A percentile compares a stretch with the other conserved stretches of the same genome.
Evolutionary conservation across 2,113 vertebrate genomes (phyloP).

Genomic region (Lepidothrix coronata): DNA sequence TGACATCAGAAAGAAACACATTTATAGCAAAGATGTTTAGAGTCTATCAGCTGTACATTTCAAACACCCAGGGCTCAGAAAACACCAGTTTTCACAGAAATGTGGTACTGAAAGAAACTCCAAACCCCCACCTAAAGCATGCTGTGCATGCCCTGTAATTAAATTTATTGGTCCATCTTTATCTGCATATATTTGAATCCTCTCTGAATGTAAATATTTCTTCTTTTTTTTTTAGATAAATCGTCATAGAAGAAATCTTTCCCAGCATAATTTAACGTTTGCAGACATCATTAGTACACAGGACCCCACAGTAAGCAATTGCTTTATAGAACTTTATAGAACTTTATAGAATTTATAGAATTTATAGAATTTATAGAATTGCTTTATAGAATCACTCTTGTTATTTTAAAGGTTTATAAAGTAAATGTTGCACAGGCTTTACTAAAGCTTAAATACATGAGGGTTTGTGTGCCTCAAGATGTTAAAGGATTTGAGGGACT

Average conservation of each 20-base stretch:
- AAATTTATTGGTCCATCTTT: neutral
- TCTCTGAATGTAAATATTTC: neutral
- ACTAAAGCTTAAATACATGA: neutral
- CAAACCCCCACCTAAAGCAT: neutral
- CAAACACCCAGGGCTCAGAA: neutral
- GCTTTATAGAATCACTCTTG: neutral
- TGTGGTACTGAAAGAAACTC: neutral
- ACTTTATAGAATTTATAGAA: too few species aligned
- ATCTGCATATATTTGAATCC: neutral
- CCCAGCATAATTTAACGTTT: constrained; percentile 80
- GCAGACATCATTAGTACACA: constrained; percentile 57
- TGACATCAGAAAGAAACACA: neutral
- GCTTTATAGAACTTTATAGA: neutral
- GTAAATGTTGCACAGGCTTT: neutral
- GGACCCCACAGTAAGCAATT: constrained; percentile 73
- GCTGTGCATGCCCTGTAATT: neutral
- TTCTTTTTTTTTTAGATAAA: constrained; percentile 70
- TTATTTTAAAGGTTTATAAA: neutral
- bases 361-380: too few species aligned
- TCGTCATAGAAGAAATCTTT: constrained; percentile 90
- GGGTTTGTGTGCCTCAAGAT: neutral
- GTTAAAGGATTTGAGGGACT: neutral
- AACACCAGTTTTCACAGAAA: neutral
- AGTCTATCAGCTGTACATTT: neutral
- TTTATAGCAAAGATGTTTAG: neutral